Evolutionary conservation across 2,113 vertebrate species (phyloP), one percentile per base, ranked within the genome.

Genomic region (Todiramphus chloris): DNA sequence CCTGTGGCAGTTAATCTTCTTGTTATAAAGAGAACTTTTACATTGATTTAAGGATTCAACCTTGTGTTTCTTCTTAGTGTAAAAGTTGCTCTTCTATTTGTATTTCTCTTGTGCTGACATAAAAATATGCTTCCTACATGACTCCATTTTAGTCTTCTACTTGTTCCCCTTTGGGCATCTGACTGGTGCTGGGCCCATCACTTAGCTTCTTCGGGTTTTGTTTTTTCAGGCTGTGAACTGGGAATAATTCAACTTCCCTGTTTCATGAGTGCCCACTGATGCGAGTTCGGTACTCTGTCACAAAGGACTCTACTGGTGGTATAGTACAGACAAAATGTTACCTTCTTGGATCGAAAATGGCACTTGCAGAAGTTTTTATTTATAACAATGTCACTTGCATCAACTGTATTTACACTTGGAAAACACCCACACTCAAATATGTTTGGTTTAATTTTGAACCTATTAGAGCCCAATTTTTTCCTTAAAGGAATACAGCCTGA

Each of bases 361-460:
- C 16, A 21, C 53, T 83, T 73, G 6, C 4, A 33, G 66, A 44
- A 78, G 13, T 48, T 66, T 77, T 83, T 70, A 31, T 69, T 75
- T 79, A 13, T 72, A 21, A 2, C 43, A 48, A 21, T 18, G 9
- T 51, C 15, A 35, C n/a, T 73, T 73, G 19, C 23, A 59, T n/a
- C 27, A 62, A 11, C 20, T 88, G 83, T 18, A n/a, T 55, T 80
- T 92, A 11, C 58, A 43, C 35, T 82, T 74, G 39, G 25, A 37
- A 87, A 44, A 6, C 15, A 9, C 18, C 13, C 1, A 0, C 19
- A 6, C 44, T 96, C 79, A 28, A 89, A 46, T 43, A 8, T 41
- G 23, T 72, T 87, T 68, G 66, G 63, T 94, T 95, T 95, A 86
- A 93, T 92, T 84, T 74, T 81, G 33, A 83, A 81, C 74, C 11